Conservation (phyloP, 2,113 vertebrate genomes). For the Entelurus aequoreus region DNA sequence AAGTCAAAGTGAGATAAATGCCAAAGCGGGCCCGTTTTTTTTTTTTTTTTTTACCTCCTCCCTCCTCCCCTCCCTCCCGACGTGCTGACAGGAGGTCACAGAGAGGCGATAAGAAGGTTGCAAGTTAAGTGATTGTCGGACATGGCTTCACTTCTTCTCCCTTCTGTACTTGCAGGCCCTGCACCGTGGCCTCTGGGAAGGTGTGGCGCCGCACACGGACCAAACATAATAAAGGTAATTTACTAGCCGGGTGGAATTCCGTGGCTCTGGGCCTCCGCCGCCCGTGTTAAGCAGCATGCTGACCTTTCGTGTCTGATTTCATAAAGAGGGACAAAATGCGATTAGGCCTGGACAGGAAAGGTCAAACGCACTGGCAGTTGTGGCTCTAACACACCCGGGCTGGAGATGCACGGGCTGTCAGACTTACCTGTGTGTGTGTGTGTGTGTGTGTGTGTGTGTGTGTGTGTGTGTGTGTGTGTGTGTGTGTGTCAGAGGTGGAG, state of each 20-base stretch:
- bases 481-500: constrained; percentile 25
- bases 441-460: constrained; percentile 20
- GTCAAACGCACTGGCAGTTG: constrained; percentile 89
- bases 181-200: constrained; percentile 41
- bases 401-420: constrained; percentile 35
- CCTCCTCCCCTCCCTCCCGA: too few species aligned
- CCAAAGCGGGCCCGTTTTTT: neutral
- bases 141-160: constrained; percentile 1
- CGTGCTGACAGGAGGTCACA: constrained; percentile 2
- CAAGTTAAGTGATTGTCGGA: constrained; percentile 2
- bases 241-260: constrained; percentile 91
- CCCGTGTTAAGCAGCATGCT: constrained; percentile 87
- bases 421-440: constrained; percentile 12
- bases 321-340: constrained; percentile 94
- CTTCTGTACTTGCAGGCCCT: constrained; percentile 23
- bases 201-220: constrained; percentile 50
- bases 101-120: constrained; percentile 21
- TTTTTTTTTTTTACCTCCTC: too few species aligned
- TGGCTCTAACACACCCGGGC: constrained; percentile 74
- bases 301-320: constrained; percentile 96
- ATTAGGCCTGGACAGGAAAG: constrained; percentile 92
- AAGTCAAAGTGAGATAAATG: constrained; percentile 1
- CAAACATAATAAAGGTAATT: constrained; percentile 96
- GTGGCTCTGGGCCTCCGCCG: constrained; percentile 82
- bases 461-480: constrained; percentile 20